Conservation (phyloP, 2,888 invertebrate species). For the Candidula unifasciata region DNA sequence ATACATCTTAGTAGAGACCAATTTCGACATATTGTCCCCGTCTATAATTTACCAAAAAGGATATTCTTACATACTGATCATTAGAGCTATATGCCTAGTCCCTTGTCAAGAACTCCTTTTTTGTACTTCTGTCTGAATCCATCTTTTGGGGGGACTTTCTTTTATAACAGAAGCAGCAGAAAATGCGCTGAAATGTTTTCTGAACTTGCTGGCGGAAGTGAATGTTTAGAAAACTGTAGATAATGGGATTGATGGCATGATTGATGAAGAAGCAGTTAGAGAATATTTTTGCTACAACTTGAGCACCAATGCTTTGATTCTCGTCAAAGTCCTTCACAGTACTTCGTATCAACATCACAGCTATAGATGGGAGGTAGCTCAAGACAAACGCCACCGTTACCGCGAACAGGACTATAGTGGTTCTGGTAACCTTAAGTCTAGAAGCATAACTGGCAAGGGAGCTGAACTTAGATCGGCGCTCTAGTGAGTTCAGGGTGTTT, state of each 20-base stretch:
- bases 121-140: conserved; percentile 60
- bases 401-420: conserved; percentile 60
- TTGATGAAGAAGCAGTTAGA: conserved; percentile 62
- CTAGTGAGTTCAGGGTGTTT: conserved; percentile 6
- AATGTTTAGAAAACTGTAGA: conserved; percentile 62
- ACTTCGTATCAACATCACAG: conserved; percentile 56
- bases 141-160: conserved; percentile 53
- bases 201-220: conserved; percentile 60
- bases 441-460: conserved; percentile 54
- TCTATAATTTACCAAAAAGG: too few relatives aligned
- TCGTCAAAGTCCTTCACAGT: conserved; percentile 53
- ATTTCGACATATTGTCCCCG: too few relatives aligned
- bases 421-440: conserved; percentile 58
- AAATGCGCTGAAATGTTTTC: conserved; percentile 55
- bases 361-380: conserved; percentile 58
- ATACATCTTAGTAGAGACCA: too few relatives aligned
- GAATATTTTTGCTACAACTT: conserved; percentile 57
- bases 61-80: too few relatives aligned
- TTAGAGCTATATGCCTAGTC: conserved; percentile 1
- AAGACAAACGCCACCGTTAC: conserved; percentile 61
- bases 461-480: conserved; percentile 51
- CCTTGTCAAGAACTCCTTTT: conserved; percentile 55
- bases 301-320: conserved; percentile 50
- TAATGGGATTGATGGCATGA: conserved; percentile 62
- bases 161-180: conserved; percentile 52